These are phyloP conservation scores for Ellobius talpinus DNA, from an alignment of 2,113 vertebrate genomes.

Conservation along the genomic window DNA sequence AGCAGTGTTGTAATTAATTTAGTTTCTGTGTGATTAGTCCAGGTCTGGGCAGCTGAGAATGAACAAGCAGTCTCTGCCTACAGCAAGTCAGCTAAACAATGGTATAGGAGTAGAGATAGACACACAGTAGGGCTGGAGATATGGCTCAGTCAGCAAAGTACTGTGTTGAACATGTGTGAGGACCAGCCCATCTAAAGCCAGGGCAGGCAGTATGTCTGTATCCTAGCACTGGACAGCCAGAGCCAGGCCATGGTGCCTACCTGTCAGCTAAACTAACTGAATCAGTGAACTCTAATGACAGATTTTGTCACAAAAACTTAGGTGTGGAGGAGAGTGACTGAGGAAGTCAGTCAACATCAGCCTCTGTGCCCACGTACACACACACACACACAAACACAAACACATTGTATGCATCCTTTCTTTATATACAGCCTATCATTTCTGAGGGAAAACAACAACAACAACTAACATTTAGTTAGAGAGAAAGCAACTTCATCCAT, in stretches of 20 bases:
- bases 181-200: not conserved
- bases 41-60: no score
- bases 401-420: not conserved
- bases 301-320: not conserved
- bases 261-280: not conserved
- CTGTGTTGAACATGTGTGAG: not conserved
- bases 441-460: constrained; percentile 43
- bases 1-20: no score
- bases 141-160: not conserved
- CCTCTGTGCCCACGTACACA: not conserved
- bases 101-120: not conserved
- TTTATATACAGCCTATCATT: constrained; percentile 59
- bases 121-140: not conserved
- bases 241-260: not conserved
- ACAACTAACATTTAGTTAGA: constrained; percentile 67
- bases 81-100: not conserved
- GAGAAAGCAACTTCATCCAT: constrained; percentile 78
- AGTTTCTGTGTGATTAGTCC: no score
- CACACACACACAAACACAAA: not conserved
- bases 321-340: not conserved
- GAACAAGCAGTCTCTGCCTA: no score
- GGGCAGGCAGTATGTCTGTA: not conserved
- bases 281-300: not conserved
- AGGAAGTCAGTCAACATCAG: not conserved
- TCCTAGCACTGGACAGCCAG: no score